These are phyloP conservation scores for Zenarchopterus dispar DNA, from an alignment of 2,797 vertebrate genomes.

Conservation along the genomic window DNA sequence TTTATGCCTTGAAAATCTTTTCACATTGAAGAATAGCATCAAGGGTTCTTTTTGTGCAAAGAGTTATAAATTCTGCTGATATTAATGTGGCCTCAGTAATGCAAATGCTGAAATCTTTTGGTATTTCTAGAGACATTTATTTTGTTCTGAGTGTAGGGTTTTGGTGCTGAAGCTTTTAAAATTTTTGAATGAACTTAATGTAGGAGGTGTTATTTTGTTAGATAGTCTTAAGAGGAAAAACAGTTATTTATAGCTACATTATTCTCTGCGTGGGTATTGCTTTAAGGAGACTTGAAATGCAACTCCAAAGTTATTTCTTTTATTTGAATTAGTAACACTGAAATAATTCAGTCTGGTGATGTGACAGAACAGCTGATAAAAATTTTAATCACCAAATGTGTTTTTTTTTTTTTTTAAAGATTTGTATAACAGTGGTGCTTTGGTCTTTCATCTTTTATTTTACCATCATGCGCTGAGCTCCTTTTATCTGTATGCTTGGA, in stretches of 20 bases:
- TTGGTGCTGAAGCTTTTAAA: background rate
- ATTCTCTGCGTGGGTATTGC: background rate
- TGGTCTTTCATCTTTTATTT: conserved; percentile 15
- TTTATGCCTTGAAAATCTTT: too few species aligned
- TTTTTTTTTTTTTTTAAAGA: conserved; percentile 1
- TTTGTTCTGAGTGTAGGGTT: background rate
- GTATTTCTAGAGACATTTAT: background rate
- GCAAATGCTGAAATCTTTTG: background rate
- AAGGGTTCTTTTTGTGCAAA: too few species aligned
- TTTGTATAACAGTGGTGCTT: conserved; percentile 2
- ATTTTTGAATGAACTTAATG: background rate
- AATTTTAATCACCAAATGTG: background rate
- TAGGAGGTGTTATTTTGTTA: background rate
- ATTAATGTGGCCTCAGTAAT: too few species aligned
- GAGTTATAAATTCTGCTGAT: too few species aligned
- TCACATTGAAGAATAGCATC: too few species aligned
- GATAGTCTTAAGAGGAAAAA: background rate
- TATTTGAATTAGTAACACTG: background rate
- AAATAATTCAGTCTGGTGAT: background rate
- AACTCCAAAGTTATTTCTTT: too few species aligned
- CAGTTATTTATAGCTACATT: background rate
- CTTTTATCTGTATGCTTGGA: conserved; percentile 17
- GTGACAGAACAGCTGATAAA: conserved; percentile 8
- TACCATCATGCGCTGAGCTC: conserved; percentile 12
- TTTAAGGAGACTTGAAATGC: too few species aligned